A percentile compares a stretch with the other conserved stretches of the same genome.
Evolutionary conservation across 2,113 vertebrate genomes (phyloP).

Genomic region (Zosterops borbonicus): DNA sequence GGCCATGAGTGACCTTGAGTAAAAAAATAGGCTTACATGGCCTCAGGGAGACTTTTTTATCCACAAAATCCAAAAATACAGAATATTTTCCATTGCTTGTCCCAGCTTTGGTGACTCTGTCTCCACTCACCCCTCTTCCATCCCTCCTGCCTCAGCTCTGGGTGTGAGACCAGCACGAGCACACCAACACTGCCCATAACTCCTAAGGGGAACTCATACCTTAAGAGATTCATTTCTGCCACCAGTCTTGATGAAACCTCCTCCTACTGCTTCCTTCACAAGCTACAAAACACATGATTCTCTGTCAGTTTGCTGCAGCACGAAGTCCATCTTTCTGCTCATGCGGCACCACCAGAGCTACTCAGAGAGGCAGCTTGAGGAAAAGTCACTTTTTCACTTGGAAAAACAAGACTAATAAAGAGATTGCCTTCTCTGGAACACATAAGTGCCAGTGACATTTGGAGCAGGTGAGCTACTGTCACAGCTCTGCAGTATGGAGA

Average conservation of each 20-base stretch:
- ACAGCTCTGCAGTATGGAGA: not conserved
- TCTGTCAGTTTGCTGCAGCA: not conserved
- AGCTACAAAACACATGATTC: not conserved
- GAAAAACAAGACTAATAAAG: not conserved
- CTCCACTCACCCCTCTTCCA: not conserved
- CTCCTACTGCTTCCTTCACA: not conserved
- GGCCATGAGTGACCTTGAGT: not conserved
- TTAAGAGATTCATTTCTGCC: not conserved
- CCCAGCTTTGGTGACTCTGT: not conserved
- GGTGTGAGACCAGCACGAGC: accelerated
- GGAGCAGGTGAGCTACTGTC: not conserved
- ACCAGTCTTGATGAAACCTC: not conserved
- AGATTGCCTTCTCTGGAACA: not conserved
- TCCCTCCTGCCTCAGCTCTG: not conserved
- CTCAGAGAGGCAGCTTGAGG: not conserved
- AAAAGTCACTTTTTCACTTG: not conserved
- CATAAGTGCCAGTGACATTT: accelerated
- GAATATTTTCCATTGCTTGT: not conserved
- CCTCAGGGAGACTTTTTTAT: not conserved
- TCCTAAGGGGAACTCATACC: not conserved
- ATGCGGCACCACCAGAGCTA: not conserved
- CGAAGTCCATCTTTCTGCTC: not conserved
- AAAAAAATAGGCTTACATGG: not conserved
- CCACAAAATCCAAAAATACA: not conserved
- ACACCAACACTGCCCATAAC: not conserved